Evolutionary conservation across 2,888 invertebrate species (phyloP), one percentile per base, ranked within the genome.

Genomic region (Sceliomorpha sp.): DNA sequence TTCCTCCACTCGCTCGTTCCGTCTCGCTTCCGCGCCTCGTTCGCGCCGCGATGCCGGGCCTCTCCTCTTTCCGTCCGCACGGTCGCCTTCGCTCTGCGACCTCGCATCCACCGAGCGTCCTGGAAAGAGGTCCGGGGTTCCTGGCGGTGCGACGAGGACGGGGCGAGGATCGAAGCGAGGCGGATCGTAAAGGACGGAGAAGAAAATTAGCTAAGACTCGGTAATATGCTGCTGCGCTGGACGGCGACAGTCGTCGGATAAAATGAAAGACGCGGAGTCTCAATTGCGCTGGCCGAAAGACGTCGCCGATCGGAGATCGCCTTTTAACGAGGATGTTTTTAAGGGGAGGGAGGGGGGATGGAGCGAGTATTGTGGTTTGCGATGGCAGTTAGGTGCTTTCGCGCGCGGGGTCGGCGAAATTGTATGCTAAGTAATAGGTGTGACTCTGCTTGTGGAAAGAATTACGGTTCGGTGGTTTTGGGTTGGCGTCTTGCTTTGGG

Each of bases 181-280:
- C 45, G 48, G n/a, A n/a, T n/a, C n/a, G n/a, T n/a, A n/a, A n/a
- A 72, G 37, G 75, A 72, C 68, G 60, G 27, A 36, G 68, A 64
- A 75, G 76, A 74, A 80, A 81, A 81, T 84, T 81, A 81, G 75
- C 79, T 72, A 78, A 79, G 74, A 77, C 76, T 72, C 67, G 70
- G 77, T 78, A 80, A 81, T 84, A 80, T 80, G 80, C 78, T 80
- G 80, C 78, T 78, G 72, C 75, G 77, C 73, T 74, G 76, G 69
- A 73, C 66, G 62, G 47, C 62, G 72, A 76, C 74, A 74, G 73
- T 64, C 66, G 31, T 62, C 36, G 62, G 58, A 53, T 67, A 47
- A 72, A 70, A 72, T 66, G 72, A 72, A 69, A 72, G 63, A 66
- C 66, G 36, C 27, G 20, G 50, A 44, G 48, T 31, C 27, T 40